Base-by-base conservation (phyloP, 2,797 vertebrate genomes). In the Setipinna tenuifilis region DNA sequence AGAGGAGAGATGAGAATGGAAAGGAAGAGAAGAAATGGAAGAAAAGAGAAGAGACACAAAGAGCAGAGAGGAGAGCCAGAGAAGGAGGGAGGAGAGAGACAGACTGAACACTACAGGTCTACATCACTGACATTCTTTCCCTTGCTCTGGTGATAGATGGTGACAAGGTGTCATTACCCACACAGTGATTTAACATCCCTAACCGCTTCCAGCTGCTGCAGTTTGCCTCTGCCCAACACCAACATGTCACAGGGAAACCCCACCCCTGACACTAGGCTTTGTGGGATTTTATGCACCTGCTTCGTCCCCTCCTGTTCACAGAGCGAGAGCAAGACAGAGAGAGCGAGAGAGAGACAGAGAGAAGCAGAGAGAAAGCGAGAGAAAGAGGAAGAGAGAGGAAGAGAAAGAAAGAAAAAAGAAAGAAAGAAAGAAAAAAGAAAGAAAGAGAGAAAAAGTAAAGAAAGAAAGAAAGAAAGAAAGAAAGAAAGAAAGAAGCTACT, bases 171-270 rank as follows among this genome's bases (percentile, higher is more conserved):
- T 88, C 87, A 90, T 88, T 35, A 82, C 84, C 84, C 86, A 84
- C 81, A 82, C 6, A 31, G 61, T 88, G 90, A 92, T 94, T 95
- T 94, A 94, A 92, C 80, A 83, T 83, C 48, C 84, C 87, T 91
- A 92, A 92, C 88, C 61, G 0, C 85, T 92, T 89, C 91, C 93
- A 94, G 89, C 91, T 93, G 93, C 85, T 81, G 83, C 68, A 78
- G 25, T 85, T 81, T 68, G 71, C 71, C 17, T 82, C 84, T 84
- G 84, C 83, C 83, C 85, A 68, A 59, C 84, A 86, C 84, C 90
- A 90, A 88, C 84, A 86, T 90, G 90, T 91, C 89, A 91, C 85
- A 78, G 84, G 84, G 87, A 87, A 87, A 84, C 62, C 88, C 85
- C 80, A 89, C 84, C 88, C 85, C 82, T 50, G 84, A 82, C 54